phyloP scores from a whole-genome alignment of 2,797 vertebrate genomes.

The Lepilemur septentrionalis region DNA sequence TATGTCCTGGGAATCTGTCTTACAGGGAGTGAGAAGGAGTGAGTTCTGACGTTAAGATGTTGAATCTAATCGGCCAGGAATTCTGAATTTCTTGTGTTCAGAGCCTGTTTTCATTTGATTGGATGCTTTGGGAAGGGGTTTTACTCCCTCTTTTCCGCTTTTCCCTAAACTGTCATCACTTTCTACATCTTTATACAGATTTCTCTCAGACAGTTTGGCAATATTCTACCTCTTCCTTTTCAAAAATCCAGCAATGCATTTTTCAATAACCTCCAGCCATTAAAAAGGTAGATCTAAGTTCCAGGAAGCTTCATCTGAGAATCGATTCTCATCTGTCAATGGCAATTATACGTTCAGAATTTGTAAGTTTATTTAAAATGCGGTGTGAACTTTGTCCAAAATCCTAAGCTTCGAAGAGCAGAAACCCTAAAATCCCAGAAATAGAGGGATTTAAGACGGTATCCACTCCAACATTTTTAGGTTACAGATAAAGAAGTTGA shows the following conservation, averaged over 20 bases:
- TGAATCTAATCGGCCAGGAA: too few species aligned
- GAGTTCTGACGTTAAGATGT: neutral
- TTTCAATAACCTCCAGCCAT: neutral
- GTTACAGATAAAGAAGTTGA: neutral
- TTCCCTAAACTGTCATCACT: neutral
- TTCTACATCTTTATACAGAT: neutral
- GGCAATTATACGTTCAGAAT: neutral
- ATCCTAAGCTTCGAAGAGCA: neutral
- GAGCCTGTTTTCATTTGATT: neutral
- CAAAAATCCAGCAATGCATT: neutral
- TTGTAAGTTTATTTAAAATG: neutral
- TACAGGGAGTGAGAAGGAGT: neutral
- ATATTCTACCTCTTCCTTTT: neutral
- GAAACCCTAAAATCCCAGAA: neutral
- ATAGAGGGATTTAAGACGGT: neutral
- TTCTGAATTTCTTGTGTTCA: neutral
- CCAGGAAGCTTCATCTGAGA: neutral
- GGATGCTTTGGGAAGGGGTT: neutral
- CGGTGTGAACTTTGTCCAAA: neutral
- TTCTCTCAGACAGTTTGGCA: neutral
- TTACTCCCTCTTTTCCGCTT: neutral
- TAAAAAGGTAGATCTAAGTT: neutral
- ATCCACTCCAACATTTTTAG: neutral
- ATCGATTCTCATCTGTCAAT: neutral
- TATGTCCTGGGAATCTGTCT: neutral